These are phyloP conservation scores for Dunckerocampus dactyliophorus DNA, from an alignment of 2,113 vertebrate genomes.

Conservation along the genomic window DNA sequence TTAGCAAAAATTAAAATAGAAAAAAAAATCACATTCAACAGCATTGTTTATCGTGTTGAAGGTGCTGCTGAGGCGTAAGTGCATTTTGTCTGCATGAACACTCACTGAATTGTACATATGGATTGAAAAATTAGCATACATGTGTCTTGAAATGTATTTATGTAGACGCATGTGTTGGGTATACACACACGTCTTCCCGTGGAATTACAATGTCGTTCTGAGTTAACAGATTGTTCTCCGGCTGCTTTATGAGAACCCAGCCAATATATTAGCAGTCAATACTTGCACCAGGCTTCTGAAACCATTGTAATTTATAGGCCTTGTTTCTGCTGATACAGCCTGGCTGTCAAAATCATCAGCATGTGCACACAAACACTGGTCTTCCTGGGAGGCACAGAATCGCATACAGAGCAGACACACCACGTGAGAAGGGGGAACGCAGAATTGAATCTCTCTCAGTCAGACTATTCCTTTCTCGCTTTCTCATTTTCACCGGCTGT, in stretches of 20 bases:
- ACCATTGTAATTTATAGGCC: constrained; percentile 63
- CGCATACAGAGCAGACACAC: constrained; percentile 49
- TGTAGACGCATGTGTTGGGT: constrained; percentile 3
- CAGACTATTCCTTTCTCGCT: constrained; percentile 18
- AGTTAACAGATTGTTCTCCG: constrained; percentile 27
- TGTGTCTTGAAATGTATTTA: constrained; percentile 10
- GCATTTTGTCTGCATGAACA: constrained; percentile 4
- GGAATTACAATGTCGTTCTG: constrained; percentile 12
- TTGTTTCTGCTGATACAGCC: constrained; percentile 69
- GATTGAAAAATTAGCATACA: background rate
- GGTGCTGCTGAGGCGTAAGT: background rate
- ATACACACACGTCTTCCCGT: constrained; percentile 2
- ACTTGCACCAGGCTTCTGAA: constrained; percentile 52
- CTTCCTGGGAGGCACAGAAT: constrained; percentile 43
- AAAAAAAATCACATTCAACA: constrained; percentile 15
- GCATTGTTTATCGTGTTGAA: background rate
- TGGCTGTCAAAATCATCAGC: constrained; percentile 68
- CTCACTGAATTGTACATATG: background rate
- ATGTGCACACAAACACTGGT: constrained; percentile 55
- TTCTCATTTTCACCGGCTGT: constrained; percentile 33
- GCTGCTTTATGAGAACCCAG: constrained; percentile 25
- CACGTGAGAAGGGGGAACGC: constrained; percentile 15
- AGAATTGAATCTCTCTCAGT: constrained; percentile 30
- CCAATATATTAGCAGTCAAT: constrained; percentile 63
- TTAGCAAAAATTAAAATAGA: background rate